phyloP scores from a whole-genome alignment of 2,888 invertebrate genomes.

The Byasa hedistus region DNA sequence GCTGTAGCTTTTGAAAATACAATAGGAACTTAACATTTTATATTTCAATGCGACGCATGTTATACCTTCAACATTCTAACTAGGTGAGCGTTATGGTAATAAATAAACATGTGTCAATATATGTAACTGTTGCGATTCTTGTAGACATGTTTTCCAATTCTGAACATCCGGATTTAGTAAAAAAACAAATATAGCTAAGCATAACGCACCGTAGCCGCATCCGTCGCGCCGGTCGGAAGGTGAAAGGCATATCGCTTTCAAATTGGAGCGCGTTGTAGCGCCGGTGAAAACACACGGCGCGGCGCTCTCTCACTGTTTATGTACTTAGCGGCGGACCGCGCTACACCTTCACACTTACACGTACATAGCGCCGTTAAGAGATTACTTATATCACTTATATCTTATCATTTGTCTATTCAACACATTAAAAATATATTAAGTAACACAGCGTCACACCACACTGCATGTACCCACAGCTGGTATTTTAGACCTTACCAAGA shows the following conservation, averaged over 20 bases:
- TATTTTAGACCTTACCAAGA: too few species aligned
- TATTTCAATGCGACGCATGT: too few species aligned
- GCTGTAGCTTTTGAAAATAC: too few species aligned
- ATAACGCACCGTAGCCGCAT: slow-evolving; percentile 27
- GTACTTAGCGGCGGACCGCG: slow-evolving; percentile 22
- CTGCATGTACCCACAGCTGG: too few species aligned
- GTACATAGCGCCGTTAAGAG: slow-evolving; percentile 3
- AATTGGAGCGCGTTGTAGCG: slow-evolving; percentile 74
- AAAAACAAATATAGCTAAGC: slow-evolving; percentile 18
- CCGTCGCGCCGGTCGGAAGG: slow-evolving; percentile 56
- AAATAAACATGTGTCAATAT: too few species aligned
- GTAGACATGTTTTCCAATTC: slow-evolving; percentile 11
- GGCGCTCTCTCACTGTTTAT: slow-evolving; percentile 39
- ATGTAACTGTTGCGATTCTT: neutral
- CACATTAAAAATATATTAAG: too few species aligned
- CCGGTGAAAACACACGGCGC: slow-evolving; percentile 62
- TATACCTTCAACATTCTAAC: too few species aligned
- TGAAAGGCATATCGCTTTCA: slow-evolving; percentile 79
- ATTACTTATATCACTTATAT: too few species aligned
- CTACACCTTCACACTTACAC: slow-evolving; percentile 5
- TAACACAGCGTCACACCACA: too few species aligned
- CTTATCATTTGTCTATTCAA: too few species aligned
- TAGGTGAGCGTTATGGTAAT: too few species aligned
- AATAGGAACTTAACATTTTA: too few species aligned
- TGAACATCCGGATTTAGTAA: slow-evolving; percentile 18